phyloP scores from a whole-genome alignment of 2,113 vertebrate species.

The Glaucidium brasilianum region DNA sequence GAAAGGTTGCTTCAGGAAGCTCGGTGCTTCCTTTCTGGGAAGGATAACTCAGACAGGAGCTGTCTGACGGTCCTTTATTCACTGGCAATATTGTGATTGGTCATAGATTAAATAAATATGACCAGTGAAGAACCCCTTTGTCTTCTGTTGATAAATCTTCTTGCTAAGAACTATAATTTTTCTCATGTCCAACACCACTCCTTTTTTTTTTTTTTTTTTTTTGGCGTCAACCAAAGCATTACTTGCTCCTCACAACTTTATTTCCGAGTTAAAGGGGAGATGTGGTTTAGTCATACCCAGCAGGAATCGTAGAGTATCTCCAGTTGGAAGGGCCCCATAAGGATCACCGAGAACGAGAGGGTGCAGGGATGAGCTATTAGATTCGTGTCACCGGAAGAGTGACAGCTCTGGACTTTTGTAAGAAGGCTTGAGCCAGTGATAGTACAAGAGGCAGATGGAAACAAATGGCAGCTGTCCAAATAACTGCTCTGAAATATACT shows the following conservation, averaged over 20 bases:
- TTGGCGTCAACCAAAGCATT: neutral
- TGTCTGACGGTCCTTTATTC: neutral
- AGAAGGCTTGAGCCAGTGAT: neutral
- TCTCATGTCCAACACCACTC: neutral
- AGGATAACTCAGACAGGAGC: neutral
- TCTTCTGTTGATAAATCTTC: slow-evolving; percentile 50
- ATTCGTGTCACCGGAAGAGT: rapidly evolving
- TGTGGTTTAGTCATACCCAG: too few relatives aligned
- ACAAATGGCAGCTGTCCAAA: neutral
- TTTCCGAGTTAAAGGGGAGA: neutral
- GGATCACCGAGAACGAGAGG: rapidly evolving
- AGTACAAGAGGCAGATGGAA: neutral
- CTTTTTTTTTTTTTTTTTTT: neutral
- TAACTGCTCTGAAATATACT: slow-evolving; percentile 34
- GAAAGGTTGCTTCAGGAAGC: neutral
- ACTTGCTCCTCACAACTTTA: neutral
- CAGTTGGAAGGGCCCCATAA: neutral
- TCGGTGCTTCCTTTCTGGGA: neutral
- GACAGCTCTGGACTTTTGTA: neutral
- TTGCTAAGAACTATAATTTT: neutral
- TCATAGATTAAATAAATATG: slow-evolving; percentile 44
- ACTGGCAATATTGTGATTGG: neutral
- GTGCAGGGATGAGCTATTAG: neutral
- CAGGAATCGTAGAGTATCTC: neutral
- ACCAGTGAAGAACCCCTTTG: slow-evolving; percentile 45